Conservation (phyloP, 2,888 invertebrate species). For the Ophioninae sp. region DNA sequence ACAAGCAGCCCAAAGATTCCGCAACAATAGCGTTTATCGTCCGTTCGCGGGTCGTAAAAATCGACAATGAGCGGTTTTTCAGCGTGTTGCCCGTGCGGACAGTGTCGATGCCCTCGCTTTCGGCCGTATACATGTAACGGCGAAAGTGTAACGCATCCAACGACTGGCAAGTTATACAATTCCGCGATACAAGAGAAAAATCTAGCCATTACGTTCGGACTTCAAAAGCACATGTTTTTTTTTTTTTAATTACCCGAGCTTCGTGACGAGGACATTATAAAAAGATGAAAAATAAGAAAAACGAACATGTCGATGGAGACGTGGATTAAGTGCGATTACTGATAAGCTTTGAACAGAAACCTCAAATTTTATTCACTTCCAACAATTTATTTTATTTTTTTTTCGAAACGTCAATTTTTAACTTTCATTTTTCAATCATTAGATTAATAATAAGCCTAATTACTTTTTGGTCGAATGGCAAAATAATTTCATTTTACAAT, state of each 20-base stretch:
- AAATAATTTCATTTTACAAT: too few relatives aligned
- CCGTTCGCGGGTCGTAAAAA: conserved; percentile 13
- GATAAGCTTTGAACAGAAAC: background rate
- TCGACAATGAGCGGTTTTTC: background rate
- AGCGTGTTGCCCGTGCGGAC: background rate
- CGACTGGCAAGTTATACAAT: conserved; percentile 63
- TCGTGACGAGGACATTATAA: background rate
- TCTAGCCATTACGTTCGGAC: conserved; percentile 43
- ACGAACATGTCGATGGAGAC: background rate
- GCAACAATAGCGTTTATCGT: conserved; percentile 2
- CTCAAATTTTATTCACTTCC: background rate
- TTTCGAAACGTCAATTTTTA: background rate
- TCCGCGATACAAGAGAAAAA: conserved; percentile 62
- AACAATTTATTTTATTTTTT: background rate
- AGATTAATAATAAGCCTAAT: too few relatives aligned
- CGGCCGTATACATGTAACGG: conserved; percentile 6
- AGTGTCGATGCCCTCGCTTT: conserved; percentile 35
- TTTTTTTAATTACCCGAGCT: conserved; percentile 18
- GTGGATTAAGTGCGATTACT: background rate
- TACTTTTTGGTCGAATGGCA: too few relatives aligned
- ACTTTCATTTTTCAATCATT: too few relatives aligned
- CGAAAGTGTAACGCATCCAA: conserved; percentile 64
- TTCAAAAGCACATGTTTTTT: conserved; percentile 37
- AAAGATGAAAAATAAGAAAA: background rate
- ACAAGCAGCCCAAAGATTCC: background rate